Evolutionary conservation across 2,797 vertebrate genomes (phyloP), one percentile per base, ranked within the genome.

Genomic region (Melanotaenia boesemani): DNA sequence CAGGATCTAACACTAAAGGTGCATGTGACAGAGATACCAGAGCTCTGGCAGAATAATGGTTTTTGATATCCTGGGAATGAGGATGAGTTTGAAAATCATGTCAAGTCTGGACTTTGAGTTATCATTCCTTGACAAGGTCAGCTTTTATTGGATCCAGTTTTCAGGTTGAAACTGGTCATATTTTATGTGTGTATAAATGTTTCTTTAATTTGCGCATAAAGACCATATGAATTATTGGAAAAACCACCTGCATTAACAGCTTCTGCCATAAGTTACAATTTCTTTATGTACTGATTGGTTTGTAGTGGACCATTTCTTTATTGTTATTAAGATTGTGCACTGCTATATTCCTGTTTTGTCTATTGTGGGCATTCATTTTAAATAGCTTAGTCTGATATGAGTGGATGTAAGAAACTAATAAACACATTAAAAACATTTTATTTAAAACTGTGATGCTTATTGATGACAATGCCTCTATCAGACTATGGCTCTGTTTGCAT

Each of bases 381-480:
- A 52, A 11, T 54, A 4, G 1, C 9, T 10, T 6, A 26, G 24
- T 54, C 52, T 54, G 52, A 22, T 26, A 26, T 13, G 52, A 54
- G 52, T 54, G 52, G 22, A 3, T 50, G 48, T 22, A 6, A 50
- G 48, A 37, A 10, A 18, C n/a, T 5, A 59, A 12, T 13, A 46
- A 20, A 48, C 10, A 20, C 52, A 56, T 2, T 13, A 41, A 10
- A 60, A 24, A 36, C 13, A 44, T 44, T 37, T 16, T 60, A 70
- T 36, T 16, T 60, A 69, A 26, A n/a, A 18, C 58, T 60, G 30
- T 28, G 60, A 30, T n/a, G 12, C 67, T 44, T 69, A 34, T 69
- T 69, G 67, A 59, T 69, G 41, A 36, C 4, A 69, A 36, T 69
- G 15, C 28, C 28, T 18, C 44, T 37, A n/a, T 69, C 30, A 34